Evolutionary conservation across 2,113 vertebrate genomes (phyloP), one percentile per base, ranked within the genome.

Genomic region (Silurus asotus): DNA sequence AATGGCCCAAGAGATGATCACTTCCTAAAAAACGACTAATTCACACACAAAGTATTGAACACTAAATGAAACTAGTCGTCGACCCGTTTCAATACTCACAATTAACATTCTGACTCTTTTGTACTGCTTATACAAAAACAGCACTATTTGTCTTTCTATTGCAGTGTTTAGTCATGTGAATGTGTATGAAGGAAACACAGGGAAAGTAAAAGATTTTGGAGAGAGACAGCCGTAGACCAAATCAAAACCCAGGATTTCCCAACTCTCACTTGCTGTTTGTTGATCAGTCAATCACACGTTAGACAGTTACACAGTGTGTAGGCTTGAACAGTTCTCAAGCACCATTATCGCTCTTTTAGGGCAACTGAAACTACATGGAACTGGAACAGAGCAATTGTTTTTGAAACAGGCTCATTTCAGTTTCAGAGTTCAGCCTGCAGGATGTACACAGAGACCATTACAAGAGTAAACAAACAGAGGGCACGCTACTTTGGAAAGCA

Each of bases 381-480:
- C 79, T 82, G 70, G 59, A 82, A 82, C 48, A 55, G 80, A 76
- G 49, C 23, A 72, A 49, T 59, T 62, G 20, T 23, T 61, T 81
- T 23, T 48, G 37, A 70, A 69, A 86, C 84, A 80, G 70, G 14
- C 65, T 53, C 55, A 70, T 86, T 81, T 80, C 37, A 14, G 49
- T 25, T 86, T 75, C 74, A 62, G 58, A 64, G 14, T 17, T 48
- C 64, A 37, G 56, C 64, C 64, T 70, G 9, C 23, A 82, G 45
- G 9, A 58, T 77, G 37, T 20, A 83, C 25, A 83, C 67, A 72
- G 59, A 62, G 56, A 81, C 28, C 79, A 80, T 86, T 76, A 75
- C 74, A 67, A 51, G 20, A 76, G 25, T 82, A 81, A 87, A 76
- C 65, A 87, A 82, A 75, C 85, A 82, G 79, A 81, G 61, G 28